Conservation (phyloP, 2,113 vertebrate species). For the Nannobrachium achirus region DNA sequence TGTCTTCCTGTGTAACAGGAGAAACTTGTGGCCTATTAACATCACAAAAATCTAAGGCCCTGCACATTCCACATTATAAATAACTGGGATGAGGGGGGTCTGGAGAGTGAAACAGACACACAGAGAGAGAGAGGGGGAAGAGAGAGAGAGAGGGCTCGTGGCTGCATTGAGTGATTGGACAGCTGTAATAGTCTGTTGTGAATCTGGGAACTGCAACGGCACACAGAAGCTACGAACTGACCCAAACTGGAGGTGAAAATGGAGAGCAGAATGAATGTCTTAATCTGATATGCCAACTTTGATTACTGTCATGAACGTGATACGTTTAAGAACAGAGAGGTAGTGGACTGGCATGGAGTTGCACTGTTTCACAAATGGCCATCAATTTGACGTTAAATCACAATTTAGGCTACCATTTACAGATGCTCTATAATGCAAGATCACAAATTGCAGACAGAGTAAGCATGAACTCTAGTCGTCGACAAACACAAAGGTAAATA, state of each 20-base stretch:
- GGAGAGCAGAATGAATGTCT: slow-evolving; percentile 21
- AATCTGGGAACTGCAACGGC: slow-evolving; percentile 26
- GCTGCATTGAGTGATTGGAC: slow-evolving; percentile 76
- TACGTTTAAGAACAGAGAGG: too few relatives aligned
- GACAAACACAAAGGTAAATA: too few relatives aligned
- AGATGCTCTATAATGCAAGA: too few relatives aligned
- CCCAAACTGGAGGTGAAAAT: slow-evolving; percentile 53
- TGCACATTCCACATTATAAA: slow-evolving; percentile 84
- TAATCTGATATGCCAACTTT: not conserved
- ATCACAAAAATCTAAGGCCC: slow-evolving; percentile 81
- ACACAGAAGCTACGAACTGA: not conserved
- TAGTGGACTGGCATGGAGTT: too few relatives aligned
- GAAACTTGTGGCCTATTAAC: slow-evolving; percentile 75
- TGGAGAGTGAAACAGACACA: slow-evolving; percentile 11
- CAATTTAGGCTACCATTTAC: too few relatives aligned
- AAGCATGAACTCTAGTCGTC: too few relatives aligned
- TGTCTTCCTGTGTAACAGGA: slow-evolving; percentile 83
- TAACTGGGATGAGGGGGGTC: slow-evolving; percentile 65
- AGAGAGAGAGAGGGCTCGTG: slow-evolving; percentile 9
- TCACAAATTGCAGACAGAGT: too few relatives aligned
- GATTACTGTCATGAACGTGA: not conserved
- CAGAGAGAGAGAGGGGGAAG: slow-evolving; percentile 18
- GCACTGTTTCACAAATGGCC: too few relatives aligned
- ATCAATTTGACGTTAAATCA: too few relatives aligned
- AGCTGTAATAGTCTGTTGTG: slow-evolving; percentile 67